Conservation (phyloP, 2,888 invertebrate species). For the Stegana nigrithorax region DNA sequence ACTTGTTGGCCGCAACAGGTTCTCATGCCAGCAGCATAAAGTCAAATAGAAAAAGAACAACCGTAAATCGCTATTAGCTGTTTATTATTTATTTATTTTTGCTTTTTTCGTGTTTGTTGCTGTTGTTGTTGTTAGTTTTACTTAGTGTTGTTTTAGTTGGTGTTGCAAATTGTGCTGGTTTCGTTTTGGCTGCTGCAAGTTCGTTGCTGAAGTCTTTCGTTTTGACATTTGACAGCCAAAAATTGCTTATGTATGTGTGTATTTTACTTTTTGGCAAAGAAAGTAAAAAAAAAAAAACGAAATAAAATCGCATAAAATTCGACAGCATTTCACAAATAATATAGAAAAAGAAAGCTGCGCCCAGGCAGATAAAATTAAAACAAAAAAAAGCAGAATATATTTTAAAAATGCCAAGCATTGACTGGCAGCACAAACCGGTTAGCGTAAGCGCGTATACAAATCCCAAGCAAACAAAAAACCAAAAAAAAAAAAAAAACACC, state of each 20-base stretch:
- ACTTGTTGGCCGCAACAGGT: constrained; percentile 5
- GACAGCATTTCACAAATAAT: constrained; percentile 7
- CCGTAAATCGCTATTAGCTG: not conserved
- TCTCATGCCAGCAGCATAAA: not conserved
- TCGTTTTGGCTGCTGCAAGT: constrained; percentile 46
- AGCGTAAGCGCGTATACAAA: not conserved
- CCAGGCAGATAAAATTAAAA: constrained; percentile 14
- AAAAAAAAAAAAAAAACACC: constrained; percentile 9
- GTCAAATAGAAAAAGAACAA: not conserved
- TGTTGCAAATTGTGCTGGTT: constrained; percentile 39
- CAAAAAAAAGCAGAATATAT: constrained; percentile 35
- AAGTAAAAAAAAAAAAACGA: constrained; percentile 24
- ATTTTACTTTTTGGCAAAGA: too few relatives aligned
- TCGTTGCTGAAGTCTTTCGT: constrained; percentile 52
- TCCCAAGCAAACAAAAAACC: not conserved
- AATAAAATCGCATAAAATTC: not conserved
- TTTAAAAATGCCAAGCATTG: constrained; percentile 26
- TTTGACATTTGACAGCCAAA: constrained; percentile 4
- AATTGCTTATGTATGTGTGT: too few relatives aligned
- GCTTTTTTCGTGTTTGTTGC: too few relatives aligned
- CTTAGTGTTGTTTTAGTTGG: too few relatives aligned
- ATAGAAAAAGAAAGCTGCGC: constrained; percentile 35
- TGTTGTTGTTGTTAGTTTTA: too few relatives aligned
- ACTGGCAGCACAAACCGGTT: constrained; percentile 29
- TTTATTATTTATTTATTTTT: not conserved